Percentiles rank a stretch among this genome's conserved stretches.
Evolutionary conservation across 1,140 invertebrate genomes (phyloP).

Genomic region (Pantala flavescens): DNA sequence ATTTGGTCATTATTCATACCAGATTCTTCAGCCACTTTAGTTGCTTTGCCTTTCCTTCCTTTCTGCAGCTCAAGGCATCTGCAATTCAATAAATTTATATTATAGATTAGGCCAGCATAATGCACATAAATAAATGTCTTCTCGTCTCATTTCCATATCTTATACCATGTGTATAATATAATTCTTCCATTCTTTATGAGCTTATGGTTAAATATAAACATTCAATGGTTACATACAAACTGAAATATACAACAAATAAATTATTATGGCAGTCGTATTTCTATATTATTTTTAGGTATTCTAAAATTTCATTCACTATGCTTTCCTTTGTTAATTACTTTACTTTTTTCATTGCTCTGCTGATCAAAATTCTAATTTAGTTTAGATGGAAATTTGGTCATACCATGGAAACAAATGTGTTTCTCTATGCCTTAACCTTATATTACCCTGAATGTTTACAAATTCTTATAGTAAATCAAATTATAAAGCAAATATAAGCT

Average conservation of each 20-base stretch:
- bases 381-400: too few relatives aligned
- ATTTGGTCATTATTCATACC: too few relatives aligned
- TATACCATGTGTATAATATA: background rate
- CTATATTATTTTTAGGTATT: too few relatives aligned
- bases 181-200: background rate
- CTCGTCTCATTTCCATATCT: background rate
- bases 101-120: background rate
- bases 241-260: background rate
- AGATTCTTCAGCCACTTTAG: constrained; percentile 40
- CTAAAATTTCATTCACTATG: too few relatives aligned
- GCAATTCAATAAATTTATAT: constrained; percentile 17
- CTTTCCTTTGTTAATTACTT: too few relatives aligned
- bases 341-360: too few relatives aligned
- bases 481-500: too few relatives aligned
- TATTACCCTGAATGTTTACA: too few relatives aligned
- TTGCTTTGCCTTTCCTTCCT: constrained; percentile 47
- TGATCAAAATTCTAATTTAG: too few relatives aligned
- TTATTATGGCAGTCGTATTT: background rate
- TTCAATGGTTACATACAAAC: background rate
- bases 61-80: constrained; percentile 82
- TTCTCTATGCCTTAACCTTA: too few relatives aligned
- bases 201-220: background rate
- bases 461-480: too few relatives aligned
- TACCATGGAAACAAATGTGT: too few relatives aligned
- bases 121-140: background rate